Evolutionary conservation across 2,797 vertebrate genomes (phyloP).

Genomic region (Aldrovandia affinis): DNA sequence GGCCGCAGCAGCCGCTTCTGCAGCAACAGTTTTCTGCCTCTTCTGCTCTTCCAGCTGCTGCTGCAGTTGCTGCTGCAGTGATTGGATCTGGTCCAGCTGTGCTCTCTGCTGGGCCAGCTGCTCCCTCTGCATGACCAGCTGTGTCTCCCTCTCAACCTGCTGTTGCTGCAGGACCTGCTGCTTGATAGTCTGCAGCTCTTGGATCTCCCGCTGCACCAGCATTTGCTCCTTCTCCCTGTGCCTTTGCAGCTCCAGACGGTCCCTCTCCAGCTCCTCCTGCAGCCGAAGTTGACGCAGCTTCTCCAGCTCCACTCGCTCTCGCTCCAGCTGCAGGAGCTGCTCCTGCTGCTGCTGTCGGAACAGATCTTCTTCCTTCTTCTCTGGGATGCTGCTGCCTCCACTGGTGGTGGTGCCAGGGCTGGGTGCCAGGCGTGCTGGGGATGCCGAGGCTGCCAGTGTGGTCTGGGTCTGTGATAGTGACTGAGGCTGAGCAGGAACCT

Average conservation of each 20-base stretch:
- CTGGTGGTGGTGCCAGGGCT: conserved; percentile 37
- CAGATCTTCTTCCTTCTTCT: conserved; percentile 87
- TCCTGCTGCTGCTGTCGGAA: conserved; percentile 94
- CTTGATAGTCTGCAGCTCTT: conserved; percentile 97
- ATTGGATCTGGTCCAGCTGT: conserved; percentile 97
- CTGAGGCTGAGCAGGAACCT: conserved; percentile 53
- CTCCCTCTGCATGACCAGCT: conserved; percentile 91
- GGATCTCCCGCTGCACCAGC: conserved; percentile 93
- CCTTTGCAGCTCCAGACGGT: conserved; percentile 88
- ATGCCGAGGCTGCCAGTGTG: not conserved
- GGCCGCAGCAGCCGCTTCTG: conserved; percentile 76
- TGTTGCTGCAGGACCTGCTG: conserved; percentile 97
- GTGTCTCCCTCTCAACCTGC: conserved; percentile 92
- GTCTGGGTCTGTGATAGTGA: conserved; percentile 42
- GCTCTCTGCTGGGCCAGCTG: conserved; percentile 96
- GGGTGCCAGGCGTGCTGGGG: conserved; percentile 18
- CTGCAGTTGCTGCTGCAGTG: conserved; percentile 95
- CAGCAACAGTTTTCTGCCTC: conserved; percentile 81
- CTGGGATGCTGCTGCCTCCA: conserved; percentile 62
- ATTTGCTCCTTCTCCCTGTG: conserved; percentile 96
- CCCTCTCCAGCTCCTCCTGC: conserved; percentile 94
- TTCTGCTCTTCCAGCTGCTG: conserved; percentile 97
- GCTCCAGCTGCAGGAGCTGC: conserved; percentile 91
- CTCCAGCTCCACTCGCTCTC: conserved; percentile 93
- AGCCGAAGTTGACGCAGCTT: conserved; percentile 91